These are phyloP conservation scores for Heteractis magnifica DNA, from an alignment of 92 coral and sea anemone species.

Conservation along the genomic window DNA sequence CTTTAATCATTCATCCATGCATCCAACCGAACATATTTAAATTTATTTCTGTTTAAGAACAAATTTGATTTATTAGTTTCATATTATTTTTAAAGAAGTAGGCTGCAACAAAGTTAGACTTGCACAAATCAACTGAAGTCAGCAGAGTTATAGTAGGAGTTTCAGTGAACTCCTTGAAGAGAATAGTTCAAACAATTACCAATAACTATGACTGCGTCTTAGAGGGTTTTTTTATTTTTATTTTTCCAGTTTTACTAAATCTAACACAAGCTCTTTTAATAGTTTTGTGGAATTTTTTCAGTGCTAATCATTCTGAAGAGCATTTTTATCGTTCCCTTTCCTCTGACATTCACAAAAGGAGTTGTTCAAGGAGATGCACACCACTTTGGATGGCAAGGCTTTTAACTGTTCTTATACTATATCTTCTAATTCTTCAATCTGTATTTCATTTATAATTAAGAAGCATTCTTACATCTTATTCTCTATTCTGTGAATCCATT, in stretches of 20 bases:
- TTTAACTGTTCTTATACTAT: too few relatives aligned
- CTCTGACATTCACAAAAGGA: neutral
- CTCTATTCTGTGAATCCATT: too few relatives aligned
- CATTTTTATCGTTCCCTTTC: neutral
- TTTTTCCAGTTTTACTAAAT: too few relatives aligned
- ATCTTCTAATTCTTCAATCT: too few relatives aligned
- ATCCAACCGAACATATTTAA: neutral
- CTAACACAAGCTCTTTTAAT: neutral
- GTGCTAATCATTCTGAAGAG: neutral
- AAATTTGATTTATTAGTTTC: neutral
- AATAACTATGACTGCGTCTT: neutral
- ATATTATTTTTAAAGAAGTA: neutral
- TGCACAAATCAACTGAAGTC: neutral
- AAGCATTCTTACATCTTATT: too few relatives aligned
- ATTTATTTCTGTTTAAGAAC: neutral
- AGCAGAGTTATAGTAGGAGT: neutral
- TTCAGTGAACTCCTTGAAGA: too few relatives aligned
- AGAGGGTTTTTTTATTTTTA: neutral
- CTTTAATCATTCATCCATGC: neutral
- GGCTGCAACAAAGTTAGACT: conserved; percentile 5
- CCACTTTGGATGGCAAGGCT: too few relatives aligned
- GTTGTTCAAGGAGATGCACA: too few relatives aligned
- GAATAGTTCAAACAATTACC: too few relatives aligned
- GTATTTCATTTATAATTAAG: too few relatives aligned
- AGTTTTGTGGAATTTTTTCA: neutral